Base-by-base conservation (phyloP, 2,888 invertebrate species). In the Dascillus cervinus region DNA sequence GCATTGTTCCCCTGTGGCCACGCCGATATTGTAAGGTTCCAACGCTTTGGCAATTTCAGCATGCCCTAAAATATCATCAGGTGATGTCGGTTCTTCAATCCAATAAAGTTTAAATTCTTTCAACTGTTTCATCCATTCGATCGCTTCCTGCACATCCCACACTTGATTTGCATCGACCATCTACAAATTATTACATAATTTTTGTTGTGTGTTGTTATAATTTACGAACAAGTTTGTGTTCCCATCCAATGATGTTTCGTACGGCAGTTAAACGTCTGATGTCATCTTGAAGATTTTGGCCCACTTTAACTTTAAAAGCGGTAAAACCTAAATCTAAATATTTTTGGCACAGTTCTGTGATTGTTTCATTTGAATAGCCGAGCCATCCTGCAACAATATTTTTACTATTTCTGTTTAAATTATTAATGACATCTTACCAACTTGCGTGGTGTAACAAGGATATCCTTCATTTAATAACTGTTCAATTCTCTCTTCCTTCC, bases 61-160 rank as follows among this genome's bases (percentile, higher is more conserved):
- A 60, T 92, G 91, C 0, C 90, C 92, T n/a, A 89, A 62, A 2
- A 90, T 69, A 56, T 94, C 94, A 58, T 94, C 92, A 0, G 91
- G 90, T 2, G 84, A 85, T 0, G 92, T 94, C 0, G 92, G 92
- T 55, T 94, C 92, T 61, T 94, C 92, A 33, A 94, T 90, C 91
- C 91, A 94, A 30, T 79, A 60, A 2, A 82, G 78, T 47, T 82
- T 81, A 52, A 80, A 79, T 21, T 78, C 73, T 1, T 80, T 75
- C 34, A 92, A 62, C 29, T 78, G 64, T 24, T 77, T 79, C 80
- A 89, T 84, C 88, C 90, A 91, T 6, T 78, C 77, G 34, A 92
- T 85, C 0, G 92, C 83, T 61, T 88, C 78, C 32, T 77, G 66
- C 2, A 90, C 83, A 51, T 85, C 84, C 91, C 92, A 94, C 1